A percentile compares a stretch with the other conserved stretches of the same genome.
These are phyloP conservation scores for Chlamydotis undulata DNA, from an alignment of 2,113 vertebrate species.

Conservation along the genomic window DNA sequence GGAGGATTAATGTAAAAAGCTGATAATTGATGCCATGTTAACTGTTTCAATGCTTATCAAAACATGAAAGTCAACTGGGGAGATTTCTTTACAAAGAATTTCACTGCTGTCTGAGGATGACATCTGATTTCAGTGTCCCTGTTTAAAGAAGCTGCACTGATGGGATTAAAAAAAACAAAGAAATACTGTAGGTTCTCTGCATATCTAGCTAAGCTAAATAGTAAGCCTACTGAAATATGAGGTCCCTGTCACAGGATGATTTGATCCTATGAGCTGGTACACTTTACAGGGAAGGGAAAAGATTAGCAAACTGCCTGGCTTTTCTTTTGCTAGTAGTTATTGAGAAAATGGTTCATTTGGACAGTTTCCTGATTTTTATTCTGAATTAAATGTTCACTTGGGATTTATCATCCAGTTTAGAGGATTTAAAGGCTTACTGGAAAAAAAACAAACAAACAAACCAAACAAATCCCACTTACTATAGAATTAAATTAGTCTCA, in stretches of 20 bases:
- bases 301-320: background rate
- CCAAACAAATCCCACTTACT: background rate
- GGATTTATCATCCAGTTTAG: background rate
- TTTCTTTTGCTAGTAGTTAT: background rate
- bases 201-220: background rate
- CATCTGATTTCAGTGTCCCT: background rate
- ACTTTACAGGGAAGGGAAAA: background rate
- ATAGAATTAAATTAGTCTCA: background rate
- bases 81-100: background rate
- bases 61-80: background rate
- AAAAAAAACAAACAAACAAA: background rate
- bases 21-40: background rate
- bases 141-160: background rate
- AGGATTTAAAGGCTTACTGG: background rate
- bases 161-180: background rate
- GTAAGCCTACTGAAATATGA: background rate
- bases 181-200: background rate
- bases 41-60: background rate
- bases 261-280: background rate
- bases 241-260: fast-evolving
- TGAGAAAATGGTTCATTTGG: background rate
- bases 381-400: background rate
- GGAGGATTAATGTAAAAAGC: background rate
- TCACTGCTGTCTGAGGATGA: background rate
- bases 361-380: background rate